Evolutionary conservation across 2,888 invertebrate species (phyloP).

Genomic region (Luperina nickerlii): DNA sequence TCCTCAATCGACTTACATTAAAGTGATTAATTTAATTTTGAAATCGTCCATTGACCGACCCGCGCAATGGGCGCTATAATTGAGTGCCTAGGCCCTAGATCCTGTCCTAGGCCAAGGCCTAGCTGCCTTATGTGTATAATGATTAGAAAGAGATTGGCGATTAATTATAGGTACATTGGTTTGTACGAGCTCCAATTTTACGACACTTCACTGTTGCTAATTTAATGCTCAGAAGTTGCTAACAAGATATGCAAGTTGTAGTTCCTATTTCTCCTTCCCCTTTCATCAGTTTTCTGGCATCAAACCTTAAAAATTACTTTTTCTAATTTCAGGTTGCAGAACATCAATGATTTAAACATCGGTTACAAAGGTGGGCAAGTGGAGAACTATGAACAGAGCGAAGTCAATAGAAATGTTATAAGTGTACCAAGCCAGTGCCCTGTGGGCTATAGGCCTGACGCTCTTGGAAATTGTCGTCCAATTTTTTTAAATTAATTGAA

Average conservation of each 20-base stretch:
- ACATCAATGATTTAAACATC: constrained; percentile 26
- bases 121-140: background rate
- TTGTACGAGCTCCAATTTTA: background rate
- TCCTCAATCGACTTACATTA: too few species aligned
- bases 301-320: background rate
- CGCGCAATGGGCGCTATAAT: background rate
- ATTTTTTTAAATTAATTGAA: constrained; percentile 46
- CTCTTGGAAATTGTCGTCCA: constrained; percentile 78
- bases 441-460: constrained; percentile 77
- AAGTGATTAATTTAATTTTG: background rate
- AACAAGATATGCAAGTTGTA: background rate
- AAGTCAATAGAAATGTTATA: constrained; percentile 69
- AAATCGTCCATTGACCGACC: background rate
- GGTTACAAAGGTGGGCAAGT: constrained; percentile 18
- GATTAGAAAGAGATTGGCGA: background rate
- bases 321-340: constrained; percentile 47
- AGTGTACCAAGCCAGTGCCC: constrained; percentile 81
- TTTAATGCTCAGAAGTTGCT: background rate
- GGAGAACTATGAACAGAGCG: constrained; percentile 11
- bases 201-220: background rate
- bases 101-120: background rate
- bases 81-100: background rate
- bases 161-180: background rate
- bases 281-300: background rate
- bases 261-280: background rate